Evolutionary conservation across 1,140 invertebrate genomes (phyloP).

Genomic region (Orchestia grillus): DNA sequence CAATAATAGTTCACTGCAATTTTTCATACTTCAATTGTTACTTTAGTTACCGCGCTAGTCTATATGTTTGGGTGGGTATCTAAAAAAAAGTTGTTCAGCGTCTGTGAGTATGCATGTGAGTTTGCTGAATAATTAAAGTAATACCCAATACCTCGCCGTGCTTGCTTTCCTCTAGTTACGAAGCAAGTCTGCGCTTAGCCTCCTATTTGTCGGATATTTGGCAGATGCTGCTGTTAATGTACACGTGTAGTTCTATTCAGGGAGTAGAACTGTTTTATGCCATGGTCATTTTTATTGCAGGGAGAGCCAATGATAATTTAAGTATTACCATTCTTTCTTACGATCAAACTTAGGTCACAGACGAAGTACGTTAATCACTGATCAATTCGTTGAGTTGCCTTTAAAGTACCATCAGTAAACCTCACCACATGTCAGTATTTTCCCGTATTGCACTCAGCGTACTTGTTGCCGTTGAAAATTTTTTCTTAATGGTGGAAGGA

Average conservation of each 20-base stretch:
- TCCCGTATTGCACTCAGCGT: background rate
- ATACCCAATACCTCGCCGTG: background rate
- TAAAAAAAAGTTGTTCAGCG: too few species aligned
- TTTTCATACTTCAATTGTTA: too few species aligned
- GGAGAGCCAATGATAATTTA: background rate
- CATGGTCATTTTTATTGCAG: background rate
- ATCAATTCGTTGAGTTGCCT: background rate
- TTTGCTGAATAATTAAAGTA: background rate
- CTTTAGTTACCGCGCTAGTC: background rate
- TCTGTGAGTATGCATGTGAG: background rate
- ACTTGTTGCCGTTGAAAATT: background rate
- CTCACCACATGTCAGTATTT: background rate
- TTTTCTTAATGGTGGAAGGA: background rate
- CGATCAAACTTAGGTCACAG: background rate
- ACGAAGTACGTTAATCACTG: background rate
- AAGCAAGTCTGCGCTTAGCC: background rate
- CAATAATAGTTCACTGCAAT: too few species aligned
- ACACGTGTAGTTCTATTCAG: background rate
- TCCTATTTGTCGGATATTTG: background rate
- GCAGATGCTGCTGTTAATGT: background rate
- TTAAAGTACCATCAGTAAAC: background rate
- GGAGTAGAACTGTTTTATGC: background rate
- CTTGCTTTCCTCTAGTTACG: background rate
- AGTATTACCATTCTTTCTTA: background rate
- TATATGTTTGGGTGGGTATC: too few species aligned